Evolutionary conservation across 2,113 vertebrate genomes (phyloP).

Genomic region (Xerus inauris): DNA sequence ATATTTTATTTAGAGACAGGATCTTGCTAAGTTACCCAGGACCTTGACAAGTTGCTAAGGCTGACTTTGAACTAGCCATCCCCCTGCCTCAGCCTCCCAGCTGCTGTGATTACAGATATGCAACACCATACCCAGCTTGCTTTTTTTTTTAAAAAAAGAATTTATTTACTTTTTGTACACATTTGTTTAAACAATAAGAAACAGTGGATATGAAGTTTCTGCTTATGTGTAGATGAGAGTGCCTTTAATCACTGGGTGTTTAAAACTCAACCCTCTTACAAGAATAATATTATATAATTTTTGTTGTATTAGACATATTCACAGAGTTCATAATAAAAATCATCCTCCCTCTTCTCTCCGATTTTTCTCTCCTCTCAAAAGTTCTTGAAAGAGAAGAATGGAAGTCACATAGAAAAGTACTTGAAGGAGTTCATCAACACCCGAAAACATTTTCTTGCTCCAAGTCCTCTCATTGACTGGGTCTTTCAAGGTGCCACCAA

Average conservation of each 20-base stretch:
- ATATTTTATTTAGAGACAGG: too few relatives aligned
- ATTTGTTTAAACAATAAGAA: constrained; percentile 57
- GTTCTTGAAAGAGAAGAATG: neutral
- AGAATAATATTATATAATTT: constrained; percentile 17
- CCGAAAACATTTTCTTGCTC: neutral
- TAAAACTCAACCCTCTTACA: constrained; percentile 17
- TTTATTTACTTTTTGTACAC: constrained; percentile 48
- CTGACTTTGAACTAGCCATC: too few relatives aligned
- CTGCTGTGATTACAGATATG: too few relatives aligned
- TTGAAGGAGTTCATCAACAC: neutral
- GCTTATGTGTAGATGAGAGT: constrained; percentile 20
- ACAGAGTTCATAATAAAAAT: neutral
- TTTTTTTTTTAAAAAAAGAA: constrained; percentile 39
- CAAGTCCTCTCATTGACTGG: neutral
- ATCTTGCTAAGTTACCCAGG: too few relatives aligned
- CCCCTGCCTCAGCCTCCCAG: too few relatives aligned
- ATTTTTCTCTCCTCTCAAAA: constrained; percentile 24
- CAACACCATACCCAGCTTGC: too few relatives aligned
- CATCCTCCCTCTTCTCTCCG: neutral
- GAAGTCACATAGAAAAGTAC: neutral
- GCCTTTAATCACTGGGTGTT: neutral
- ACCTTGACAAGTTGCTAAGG: too few relatives aligned
- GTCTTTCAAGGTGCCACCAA: neutral
- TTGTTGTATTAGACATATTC: neutral
- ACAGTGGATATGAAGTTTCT: neutral